Evolutionary conservation across 2,888 invertebrate genomes (phyloP), one percentile per base, ranked within the genome.

Genomic region (Beris chalybata): DNA sequence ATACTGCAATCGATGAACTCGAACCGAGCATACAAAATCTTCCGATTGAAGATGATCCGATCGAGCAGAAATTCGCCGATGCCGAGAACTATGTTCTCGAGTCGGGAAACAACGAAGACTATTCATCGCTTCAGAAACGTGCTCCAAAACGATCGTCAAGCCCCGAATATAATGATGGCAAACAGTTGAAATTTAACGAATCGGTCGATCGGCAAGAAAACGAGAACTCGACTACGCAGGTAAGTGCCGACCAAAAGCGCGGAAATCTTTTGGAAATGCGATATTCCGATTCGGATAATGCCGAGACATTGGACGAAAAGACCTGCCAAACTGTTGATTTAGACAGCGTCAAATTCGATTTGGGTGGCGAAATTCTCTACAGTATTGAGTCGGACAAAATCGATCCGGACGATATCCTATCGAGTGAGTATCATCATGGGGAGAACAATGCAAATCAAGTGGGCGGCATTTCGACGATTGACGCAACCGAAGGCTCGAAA

Each of bases 81-180:
- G 90, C 90, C n/a, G 90, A 91, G 75, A 90, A 88, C 74, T 90
- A 89, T 75, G 89, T 90, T 65, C 81, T 90, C 71, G 88, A 89
- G 77, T 88, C 88, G 11, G 50, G 50, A n/a, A 38, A 38, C 1
- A 61, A 52, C 52, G 61, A 22, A 15, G 61, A 61, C 22, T 61
- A 38, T 29, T 11, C 61, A 3, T 5, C 30, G 4, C 47, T 61
- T 12, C 50, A 61, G 1, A 53, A 64, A 11, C 53, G 64, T 44
- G 15, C 64, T 5, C 22, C 64, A 9, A 64, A 64, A 29, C 64
- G 64, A 15, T 38, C 64, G 1, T 31, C 54, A 1, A 64, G 64
- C 30, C 54, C 64, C 5, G 64, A 54, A 44, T 64, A 30, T 31
- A 45, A 13, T n/a, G 54, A 64, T 15, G 15, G 54, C 11, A 64